phyloP scores from a whole-genome alignment of 2,797 vertebrate genomes.

The Takifugu ocellatus region DNA sequence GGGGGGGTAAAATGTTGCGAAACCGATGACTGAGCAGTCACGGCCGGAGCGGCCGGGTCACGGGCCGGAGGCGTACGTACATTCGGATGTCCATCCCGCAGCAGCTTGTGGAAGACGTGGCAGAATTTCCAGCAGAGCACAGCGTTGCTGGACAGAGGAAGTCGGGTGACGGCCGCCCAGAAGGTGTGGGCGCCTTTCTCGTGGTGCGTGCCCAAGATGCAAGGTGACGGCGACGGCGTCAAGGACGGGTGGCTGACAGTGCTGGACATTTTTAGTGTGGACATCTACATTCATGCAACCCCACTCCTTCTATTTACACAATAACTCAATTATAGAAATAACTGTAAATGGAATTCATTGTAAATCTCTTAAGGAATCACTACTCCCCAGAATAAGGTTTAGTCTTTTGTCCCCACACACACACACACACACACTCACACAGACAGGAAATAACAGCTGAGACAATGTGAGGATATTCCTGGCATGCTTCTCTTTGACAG shows the following conservation, averaged over 20 bases:
- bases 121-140: slow-evolving; percentile 99
- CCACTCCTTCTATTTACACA: too few relatives aligned
- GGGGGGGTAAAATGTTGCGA: neutral
- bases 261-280: neutral
- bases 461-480: slow-evolving; percentile 91
- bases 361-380: neutral
- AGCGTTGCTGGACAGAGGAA: slow-evolving; percentile 94
- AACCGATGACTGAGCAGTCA: neutral
- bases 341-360: too few relatives aligned
- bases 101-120: slow-evolving; percentile 97
- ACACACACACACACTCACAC: slow-evolving; percentile 14
- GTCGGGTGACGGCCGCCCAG: slow-evolving; percentile 91
- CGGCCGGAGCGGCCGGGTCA: too few relatives aligned
- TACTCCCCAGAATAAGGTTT: slow-evolving; percentile 2
- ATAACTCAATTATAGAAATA: too few relatives aligned
- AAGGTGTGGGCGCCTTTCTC: slow-evolving; percentile 97
- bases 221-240: slow-evolving; percentile 72
- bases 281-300: too few relatives aligned
- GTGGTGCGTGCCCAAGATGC: slow-evolving; percentile 97
- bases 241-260: slow-evolving; percentile 52
- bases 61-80: slow-evolving; percentile 70
- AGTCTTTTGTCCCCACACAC: slow-evolving; percentile 1
- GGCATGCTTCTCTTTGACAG: slow-evolving; percentile 98
- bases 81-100: slow-evolving; percentile 91
- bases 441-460: slow-evolving; percentile 12